These are phyloP conservation scores for Spongia lamella DNA, from an alignment of 37 sponge, comb jelly and placozoan species.

Conservation along the genomic window DNA sequence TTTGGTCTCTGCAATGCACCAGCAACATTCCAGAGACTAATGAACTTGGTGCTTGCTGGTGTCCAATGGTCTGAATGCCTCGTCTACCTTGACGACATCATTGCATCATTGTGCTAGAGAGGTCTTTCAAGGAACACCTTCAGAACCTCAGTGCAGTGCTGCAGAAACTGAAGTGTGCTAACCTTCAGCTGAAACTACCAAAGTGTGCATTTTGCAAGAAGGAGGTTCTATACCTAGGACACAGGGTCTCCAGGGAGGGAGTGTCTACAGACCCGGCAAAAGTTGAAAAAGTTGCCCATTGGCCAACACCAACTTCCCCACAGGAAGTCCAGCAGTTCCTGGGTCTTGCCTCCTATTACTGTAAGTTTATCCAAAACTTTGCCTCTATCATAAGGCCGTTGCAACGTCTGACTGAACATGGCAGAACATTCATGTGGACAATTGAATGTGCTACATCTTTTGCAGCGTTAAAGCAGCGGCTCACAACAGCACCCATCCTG, in stretches of 20 bases:
- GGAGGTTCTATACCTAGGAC: too few species aligned
- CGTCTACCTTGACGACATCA: conserved; percentile 30
- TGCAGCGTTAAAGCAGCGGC: too few species aligned
- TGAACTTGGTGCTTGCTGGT: conserved; percentile 24
- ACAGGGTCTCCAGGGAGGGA: not conserved
- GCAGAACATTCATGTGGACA: too few species aligned
- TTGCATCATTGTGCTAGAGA: conserved; percentile 9
- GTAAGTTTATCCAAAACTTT: not conserved
- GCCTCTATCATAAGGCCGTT: too few species aligned
- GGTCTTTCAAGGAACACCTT: conserved; percentile 22
- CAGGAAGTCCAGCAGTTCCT: conserved; percentile 18
- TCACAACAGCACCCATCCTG: too few species aligned
- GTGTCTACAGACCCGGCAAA: not conserved
- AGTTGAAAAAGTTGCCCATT: conserved; percentile 6
- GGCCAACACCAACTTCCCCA: not conserved
- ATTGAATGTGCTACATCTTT: too few species aligned
- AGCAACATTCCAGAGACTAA: conserved; percentile 43
- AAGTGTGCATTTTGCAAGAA: too few species aligned
- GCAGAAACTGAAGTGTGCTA: too few species aligned
- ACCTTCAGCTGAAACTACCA: too few species aligned
- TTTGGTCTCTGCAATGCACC: too few species aligned
- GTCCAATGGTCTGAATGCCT: conserved; percentile 5
- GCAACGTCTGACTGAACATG: too few species aligned
- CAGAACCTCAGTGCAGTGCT: too few species aligned
- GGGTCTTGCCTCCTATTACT: conserved; percentile 13